Evolutionary conservation across 1,140 invertebrate species (phyloP).

Genomic region (Orchesella cincta): DNA sequence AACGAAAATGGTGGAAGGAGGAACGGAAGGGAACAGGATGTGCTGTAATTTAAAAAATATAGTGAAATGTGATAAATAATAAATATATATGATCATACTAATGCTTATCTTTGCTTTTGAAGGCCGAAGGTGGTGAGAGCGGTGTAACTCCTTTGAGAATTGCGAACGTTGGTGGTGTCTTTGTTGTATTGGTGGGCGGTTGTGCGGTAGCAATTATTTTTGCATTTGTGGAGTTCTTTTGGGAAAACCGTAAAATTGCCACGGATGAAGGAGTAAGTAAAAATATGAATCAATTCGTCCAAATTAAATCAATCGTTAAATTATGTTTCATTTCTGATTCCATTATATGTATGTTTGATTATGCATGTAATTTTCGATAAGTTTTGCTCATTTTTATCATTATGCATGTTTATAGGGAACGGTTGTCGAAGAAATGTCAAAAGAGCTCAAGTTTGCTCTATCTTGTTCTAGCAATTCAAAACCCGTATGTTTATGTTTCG

Average conservation of each 20-base stretch:
- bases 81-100: no score
- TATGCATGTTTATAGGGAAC: constrained; percentile 44
- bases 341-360: constrained; percentile 9
- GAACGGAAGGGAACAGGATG: constrained; percentile 80
- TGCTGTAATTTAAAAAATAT: constrained; percentile 65
- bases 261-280: constrained; percentile 71
- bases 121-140: constrained; percentile 38
- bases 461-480: constrained; percentile 61
- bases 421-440: constrained; percentile 47
- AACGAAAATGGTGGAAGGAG: constrained; percentile 95
- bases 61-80: no score
- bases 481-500: constrained; percentile 9
- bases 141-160: constrained; percentile 62
- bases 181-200: constrained; percentile 77
- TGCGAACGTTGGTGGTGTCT: constrained; percentile 85
- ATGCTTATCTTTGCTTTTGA: neutral
- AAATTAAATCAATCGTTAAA: no score
- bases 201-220: constrained; percentile 66
- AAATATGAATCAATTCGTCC: neutral
- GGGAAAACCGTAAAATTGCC: constrained; percentile 77
- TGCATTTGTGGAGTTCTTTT: constrained; percentile 75
- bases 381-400: constrained; percentile 24
- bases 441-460: constrained; percentile 69
- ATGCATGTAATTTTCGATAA: neutral
- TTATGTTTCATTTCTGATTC: neutral